Conservation (phyloP, 2,888 invertebrate genomes). For the Caenorhabditis panamensis region DNA sequence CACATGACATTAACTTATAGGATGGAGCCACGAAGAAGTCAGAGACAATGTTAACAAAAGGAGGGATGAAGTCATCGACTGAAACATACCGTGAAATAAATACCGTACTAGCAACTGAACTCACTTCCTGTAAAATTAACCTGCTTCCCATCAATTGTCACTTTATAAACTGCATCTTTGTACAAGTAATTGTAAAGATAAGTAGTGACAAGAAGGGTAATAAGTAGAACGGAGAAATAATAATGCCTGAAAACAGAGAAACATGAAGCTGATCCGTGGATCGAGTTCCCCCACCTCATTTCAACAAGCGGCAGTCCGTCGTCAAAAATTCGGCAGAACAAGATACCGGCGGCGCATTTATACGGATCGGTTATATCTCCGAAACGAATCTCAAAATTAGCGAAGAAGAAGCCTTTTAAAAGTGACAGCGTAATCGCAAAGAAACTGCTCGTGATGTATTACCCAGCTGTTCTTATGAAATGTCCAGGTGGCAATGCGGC, state of each 20-base stretch:
- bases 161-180: slow-evolving; percentile 28
- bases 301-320: neutral
- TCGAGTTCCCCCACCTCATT: neutral
- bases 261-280: neutral
- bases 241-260: slow-evolving; percentile 17
- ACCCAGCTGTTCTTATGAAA: neutral
- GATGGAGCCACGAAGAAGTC: slow-evolving; percentile 36
- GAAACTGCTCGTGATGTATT: neutral
- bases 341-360: slow-evolving; percentile 10
- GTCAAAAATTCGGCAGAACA: neutral
- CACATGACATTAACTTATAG: slow-evolving; percentile 45
- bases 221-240: slow-evolving; percentile 5
- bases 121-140: slow-evolving; percentile 46
- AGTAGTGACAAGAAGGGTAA: slow-evolving; percentile 1
- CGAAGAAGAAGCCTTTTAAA: neutral
- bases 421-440: neutral
- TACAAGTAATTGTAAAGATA: slow-evolving; percentile 36
- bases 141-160: slow-evolving; percentile 17
- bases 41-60: slow-evolving; percentile 50
- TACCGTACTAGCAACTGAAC: no score
- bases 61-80: slow-evolving; percentile 56
- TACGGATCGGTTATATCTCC: slow-evolving; percentile 30
- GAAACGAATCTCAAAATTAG: slow-evolving; percentile 31
- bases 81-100: neutral
- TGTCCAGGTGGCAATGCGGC: neutral